Evolutionary conservation across 2,888 invertebrate genomes (phyloP), one percentile per base, ranked within the genome.

Genomic region (Pollenia angustigena): DNA sequence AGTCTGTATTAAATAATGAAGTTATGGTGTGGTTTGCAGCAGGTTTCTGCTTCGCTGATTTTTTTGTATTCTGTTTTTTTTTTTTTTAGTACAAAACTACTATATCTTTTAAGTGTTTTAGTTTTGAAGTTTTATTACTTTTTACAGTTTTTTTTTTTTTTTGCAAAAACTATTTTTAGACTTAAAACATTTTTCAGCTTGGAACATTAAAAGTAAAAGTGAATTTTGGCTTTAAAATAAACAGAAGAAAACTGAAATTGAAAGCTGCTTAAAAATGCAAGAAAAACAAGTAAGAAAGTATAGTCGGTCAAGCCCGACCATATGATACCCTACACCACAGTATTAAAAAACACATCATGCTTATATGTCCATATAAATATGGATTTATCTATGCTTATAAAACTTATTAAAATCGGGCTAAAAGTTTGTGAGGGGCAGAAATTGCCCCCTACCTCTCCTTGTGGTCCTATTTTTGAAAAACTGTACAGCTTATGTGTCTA

Each of bases 11-110:
- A 87, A 87, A 87, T 87, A 87, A 84, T 87, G 87, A 68, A 84
- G 84, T 68, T 81, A 87, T 84, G 87, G 87, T 87, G 87, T 87
- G 87, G 81, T 87, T 87, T 85, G 81, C 87, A 85, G 87, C 87
- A 87, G 87, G 88, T 88, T 88, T 85, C 83, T 88, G 88, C 88
- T 89, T 85, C 82, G 87, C 16, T 88, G 86, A 85, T 46, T 85
- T 85, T 88, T 79, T 69, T 52, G 16, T 60, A 60, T 66, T 68
- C 75, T 62, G n/a, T 78, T 60, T 50, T 23, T 56, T 64, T 23
- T 54, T 66, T 78, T 79, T 71, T 66, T 64, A 46, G 48, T 64
- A 44, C 46, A 71, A 69, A 54, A 64, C 18, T 72, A 14, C 54
- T 40, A 18, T 48, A 54, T 46, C 56, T 50, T 81, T 18, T 23